These are phyloP conservation scores for Brenthis daphne DNA, from an alignment of 2,888 invertebrate species.

Conservation along the genomic window DNA sequence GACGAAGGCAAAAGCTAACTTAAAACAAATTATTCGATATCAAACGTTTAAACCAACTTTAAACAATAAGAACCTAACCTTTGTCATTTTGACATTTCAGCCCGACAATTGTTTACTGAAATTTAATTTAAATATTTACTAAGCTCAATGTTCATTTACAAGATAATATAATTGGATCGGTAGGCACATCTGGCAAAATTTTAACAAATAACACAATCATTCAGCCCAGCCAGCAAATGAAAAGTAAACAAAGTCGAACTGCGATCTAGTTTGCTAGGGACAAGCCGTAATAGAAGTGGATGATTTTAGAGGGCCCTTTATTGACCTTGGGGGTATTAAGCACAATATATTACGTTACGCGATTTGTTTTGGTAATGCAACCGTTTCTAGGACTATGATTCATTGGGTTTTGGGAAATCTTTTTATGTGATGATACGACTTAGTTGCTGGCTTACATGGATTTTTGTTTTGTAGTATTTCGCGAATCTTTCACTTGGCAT, in stretches of 20 bases:
- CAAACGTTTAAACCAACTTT: too few relatives aligned
- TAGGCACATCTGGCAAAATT: constrained; percentile 19
- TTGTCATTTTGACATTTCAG: constrained; percentile 14
- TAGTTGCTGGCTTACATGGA: neutral
- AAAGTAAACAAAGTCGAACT: constrained; percentile 12
- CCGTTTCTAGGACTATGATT: constrained; percentile 13
- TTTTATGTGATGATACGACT: neutral
- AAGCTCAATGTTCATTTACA: constrained; percentile 14
- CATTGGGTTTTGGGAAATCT: constrained; percentile 4
- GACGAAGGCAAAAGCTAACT: too few relatives aligned
- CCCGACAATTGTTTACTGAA: neutral
- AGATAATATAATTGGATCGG: constrained; percentile 22
- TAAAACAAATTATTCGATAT: too few relatives aligned
- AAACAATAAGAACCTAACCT: neutral
- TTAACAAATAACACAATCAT: constrained; percentile 16
- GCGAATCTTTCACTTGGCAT: neutral
- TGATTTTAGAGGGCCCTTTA: constrained; percentile 25
- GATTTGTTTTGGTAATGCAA: constrained; percentile 28
- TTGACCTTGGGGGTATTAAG: constrained; percentile 35
- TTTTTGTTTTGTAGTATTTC: neutral
- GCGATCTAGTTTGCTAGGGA: constrained; percentile 27
- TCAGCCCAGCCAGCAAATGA: constrained; percentile 13
- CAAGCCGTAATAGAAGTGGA: constrained; percentile 14
- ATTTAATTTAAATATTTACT: constrained; percentile 21
- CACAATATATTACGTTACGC: constrained; percentile 28